Percentiles rank a stretch among this genome's conserved stretches.
These are phyloP conservation scores for Mactromeris polynyma DNA, from an alignment of 2,888 invertebrate genomes.

Conservation along the genomic window DNA sequence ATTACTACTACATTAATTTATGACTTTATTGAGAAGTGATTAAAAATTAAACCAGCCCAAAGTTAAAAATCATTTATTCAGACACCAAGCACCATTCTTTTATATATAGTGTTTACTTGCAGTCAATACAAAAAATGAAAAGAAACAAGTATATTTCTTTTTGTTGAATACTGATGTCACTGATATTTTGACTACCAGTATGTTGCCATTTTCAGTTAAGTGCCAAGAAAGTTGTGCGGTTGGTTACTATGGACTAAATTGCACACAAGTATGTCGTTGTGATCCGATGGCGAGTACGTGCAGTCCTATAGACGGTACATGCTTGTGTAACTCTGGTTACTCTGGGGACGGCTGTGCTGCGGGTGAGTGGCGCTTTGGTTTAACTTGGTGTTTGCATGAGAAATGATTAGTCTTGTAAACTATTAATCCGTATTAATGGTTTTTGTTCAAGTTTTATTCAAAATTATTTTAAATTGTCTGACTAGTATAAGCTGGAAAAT, in stretches of 20 bases:
- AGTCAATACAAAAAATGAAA: too few species aligned
- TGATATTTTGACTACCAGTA: too few species aligned
- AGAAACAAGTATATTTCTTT: neutral
- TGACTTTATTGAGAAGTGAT: too few species aligned
- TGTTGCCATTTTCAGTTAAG: slow-evolving; percentile 50
- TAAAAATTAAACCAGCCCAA: too few species aligned
- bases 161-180: neutral
- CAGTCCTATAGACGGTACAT: slow-evolving; percentile 78
- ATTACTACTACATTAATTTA: too few species aligned
- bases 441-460: neutral
- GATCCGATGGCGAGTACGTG: slow-evolving; percentile 68
- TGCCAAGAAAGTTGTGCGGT: slow-evolving; percentile 69
- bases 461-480: neutral
- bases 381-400: neutral
- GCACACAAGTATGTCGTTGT: slow-evolving; percentile 70
- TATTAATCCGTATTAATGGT: neutral
- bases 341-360: slow-evolving; percentile 75
- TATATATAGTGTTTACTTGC: too few species aligned
- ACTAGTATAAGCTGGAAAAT: too few species aligned
- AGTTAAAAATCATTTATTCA: too few species aligned
- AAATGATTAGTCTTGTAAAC: neutral
- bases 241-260: slow-evolving; percentile 71
- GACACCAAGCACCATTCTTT: too few species aligned
- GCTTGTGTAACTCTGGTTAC: slow-evolving; percentile 80
- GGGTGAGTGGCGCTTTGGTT: slow-evolving; percentile 63